Conservation (phyloP, 1,140 invertebrate genomes). For the Caenorhabditis latens region DNA sequence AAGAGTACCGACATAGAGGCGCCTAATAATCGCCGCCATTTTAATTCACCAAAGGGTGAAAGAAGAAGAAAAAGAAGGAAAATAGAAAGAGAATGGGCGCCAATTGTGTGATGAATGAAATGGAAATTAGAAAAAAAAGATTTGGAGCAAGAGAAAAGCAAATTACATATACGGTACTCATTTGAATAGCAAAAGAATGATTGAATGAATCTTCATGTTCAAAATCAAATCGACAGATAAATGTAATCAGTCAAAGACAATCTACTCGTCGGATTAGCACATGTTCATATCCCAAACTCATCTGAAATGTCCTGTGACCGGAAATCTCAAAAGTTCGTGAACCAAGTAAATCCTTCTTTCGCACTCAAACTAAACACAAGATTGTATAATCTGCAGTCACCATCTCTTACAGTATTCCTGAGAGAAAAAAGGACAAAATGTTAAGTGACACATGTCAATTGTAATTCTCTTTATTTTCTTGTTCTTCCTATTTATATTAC, state of each 20-base stretch:
- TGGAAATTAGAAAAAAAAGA: neutral
- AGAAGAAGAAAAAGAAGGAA: neutral
- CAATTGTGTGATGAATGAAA: conserved; percentile 32
- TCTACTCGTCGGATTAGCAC: no score
- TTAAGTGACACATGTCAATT: conserved; percentile 18
- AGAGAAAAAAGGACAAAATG: conserved; percentile 10
- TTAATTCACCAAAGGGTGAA: neutral
- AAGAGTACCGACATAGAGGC: conserved; percentile 15
- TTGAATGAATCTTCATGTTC: no score
- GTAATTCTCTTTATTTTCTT: conserved; percentile 7
- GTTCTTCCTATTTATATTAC: neutral
- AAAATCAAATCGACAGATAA: no score
- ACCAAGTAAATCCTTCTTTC: no score
- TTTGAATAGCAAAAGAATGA: no score
- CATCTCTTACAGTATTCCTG: neutral
- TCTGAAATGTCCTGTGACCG: no score
- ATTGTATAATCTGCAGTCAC: neutral
- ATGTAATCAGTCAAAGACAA: no score
- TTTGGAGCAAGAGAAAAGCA: neutral
- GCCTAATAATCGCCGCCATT: conserved; percentile 50
- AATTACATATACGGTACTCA: no score
- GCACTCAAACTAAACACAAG: neutral
- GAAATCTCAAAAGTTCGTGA: no score
- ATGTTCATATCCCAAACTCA: no score
- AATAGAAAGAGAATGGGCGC: neutral